Conservation (phyloP, 2,888 invertebrate species). For the Drosophila birchii region DNA sequence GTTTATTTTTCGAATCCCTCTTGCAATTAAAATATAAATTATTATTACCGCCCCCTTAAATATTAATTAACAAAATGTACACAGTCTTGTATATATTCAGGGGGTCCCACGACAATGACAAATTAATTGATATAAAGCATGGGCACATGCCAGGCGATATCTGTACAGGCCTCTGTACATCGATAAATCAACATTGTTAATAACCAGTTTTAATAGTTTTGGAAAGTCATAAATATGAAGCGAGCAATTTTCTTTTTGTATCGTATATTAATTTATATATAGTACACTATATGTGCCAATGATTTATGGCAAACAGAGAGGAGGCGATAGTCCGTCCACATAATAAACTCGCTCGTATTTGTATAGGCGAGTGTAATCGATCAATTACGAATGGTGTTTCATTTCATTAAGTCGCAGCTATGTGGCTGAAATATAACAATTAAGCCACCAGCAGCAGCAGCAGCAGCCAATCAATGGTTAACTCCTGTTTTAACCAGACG, state of each 20-base stretch:
- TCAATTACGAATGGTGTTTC: conserved; percentile 46
- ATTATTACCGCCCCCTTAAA: conserved; percentile 12
- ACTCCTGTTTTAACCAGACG: conserved; percentile 33
- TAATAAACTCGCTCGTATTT: conserved; percentile 20
- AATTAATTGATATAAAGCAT: conserved; percentile 42
- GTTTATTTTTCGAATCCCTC: not conserved
- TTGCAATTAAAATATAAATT: conserved; percentile 7
- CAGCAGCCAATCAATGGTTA: conserved; percentile 42
- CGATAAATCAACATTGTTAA: conserved; percentile 41
- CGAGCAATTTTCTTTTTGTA: conserved; percentile 28
- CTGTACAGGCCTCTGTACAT: conserved; percentile 2
- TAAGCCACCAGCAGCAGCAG: conserved; percentile 29
- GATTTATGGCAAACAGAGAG: conserved; percentile 24
- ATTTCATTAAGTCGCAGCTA: conserved; percentile 36
- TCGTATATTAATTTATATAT: conserved; percentile 29
- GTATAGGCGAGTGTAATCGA: conserved; percentile 46
- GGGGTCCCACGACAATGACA: conserved; percentile 12
- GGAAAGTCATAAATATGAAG: conserved; percentile 37
- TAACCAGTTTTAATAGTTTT: conserved; percentile 46
- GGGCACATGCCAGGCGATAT: conserved; percentile 14
- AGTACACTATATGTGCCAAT: conserved; percentile 6
- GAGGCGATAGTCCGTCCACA: not conserved
- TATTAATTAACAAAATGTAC: conserved; percentile 20
- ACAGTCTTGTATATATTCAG: not conserved
- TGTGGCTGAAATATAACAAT: conserved; percentile 31